Evolutionary conservation across 2,888 invertebrate species (phyloP).

Genomic region (Pachliopta kotzebuea): DNA sequence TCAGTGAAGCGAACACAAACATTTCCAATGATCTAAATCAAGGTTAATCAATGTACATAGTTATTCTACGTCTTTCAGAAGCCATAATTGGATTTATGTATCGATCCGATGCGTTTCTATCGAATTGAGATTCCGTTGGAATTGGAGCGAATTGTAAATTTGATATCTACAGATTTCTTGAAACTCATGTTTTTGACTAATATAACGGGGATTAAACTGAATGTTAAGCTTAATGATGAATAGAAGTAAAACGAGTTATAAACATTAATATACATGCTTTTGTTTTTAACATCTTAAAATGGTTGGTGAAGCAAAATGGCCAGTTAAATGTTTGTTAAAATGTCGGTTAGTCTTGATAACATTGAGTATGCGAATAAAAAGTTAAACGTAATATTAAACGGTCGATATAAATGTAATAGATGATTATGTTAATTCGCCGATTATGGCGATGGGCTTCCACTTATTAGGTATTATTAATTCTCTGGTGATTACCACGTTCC

Average conservation of each 20-base stretch:
- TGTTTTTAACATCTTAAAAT: too few relatives aligned
- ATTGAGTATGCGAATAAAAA: neutral
- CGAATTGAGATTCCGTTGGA: slow-evolving; percentile 8
- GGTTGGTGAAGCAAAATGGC: too few relatives aligned
- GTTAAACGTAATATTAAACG: neutral
- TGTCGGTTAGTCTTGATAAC: too few relatives aligned
- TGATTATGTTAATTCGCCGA: slow-evolving; percentile 20
- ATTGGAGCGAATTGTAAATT: slow-evolving; percentile 12
- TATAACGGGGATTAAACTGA: too few relatives aligned
- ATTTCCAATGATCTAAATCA: slow-evolving; percentile 24
- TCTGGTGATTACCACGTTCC: slow-evolving; percentile 6
- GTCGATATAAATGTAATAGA: slow-evolving; percentile 2
- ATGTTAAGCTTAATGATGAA: too few relatives aligned
- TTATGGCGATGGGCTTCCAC: slow-evolving; percentile 13
- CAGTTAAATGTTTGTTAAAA: too few relatives aligned
- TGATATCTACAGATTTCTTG: slow-evolving; percentile 4
- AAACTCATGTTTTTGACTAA: neutral
- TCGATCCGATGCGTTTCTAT: slow-evolving; percentile 15
- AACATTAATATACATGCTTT: too few relatives aligned
- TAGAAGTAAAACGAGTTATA: too few relatives aligned
- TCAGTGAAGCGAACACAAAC: slow-evolving; percentile 11
- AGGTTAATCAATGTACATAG: slow-evolving; percentile 22
- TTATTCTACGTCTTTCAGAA: slow-evolving; percentile 23
- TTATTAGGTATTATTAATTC: neutral
- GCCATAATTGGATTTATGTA: slow-evolving; percentile 30